A percentile compares a stretch with the other conserved stretches of the same genome.
phyloP scores from a whole-genome alignment of 2,888 invertebrate species.

The Mythimna impura region DNA sequence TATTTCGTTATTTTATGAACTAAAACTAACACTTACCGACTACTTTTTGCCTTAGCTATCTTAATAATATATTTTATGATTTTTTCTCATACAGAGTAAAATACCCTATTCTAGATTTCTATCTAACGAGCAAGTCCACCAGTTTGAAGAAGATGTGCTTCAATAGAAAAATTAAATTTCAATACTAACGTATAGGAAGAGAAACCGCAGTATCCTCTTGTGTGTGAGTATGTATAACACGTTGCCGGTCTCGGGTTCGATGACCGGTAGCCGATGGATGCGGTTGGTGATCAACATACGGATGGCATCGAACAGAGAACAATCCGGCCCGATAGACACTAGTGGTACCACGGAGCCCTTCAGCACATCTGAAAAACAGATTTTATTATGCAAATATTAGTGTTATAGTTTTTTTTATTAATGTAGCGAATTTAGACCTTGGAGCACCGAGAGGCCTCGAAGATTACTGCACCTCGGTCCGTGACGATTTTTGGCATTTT shows the following conservation, averaged over 20 bases:
- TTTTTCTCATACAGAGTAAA: too few relatives aligned
- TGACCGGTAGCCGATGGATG: slow-evolving; percentile 99
- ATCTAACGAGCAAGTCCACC: too few relatives aligned
- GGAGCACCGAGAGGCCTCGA: background rate
- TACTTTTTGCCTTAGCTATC: too few relatives aligned
- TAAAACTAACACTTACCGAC: too few relatives aligned
- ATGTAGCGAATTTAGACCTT: background rate
- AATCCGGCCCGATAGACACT: slow-evolving; percentile 97
- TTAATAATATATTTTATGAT: too few relatives aligned
- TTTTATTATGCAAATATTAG: background rate
- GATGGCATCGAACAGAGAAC: slow-evolving; percentile 98
- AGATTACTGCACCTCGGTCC: background rate
- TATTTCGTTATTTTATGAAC: too few relatives aligned
- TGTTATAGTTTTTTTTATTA: background rate
- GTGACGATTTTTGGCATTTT: background rate
- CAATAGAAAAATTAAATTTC: background rate
- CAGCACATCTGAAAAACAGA: slow-evolving; percentile 93
- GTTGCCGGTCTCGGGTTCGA: slow-evolving; percentile 98
- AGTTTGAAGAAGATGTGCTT: background rate
- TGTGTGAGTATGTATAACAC: slow-evolving; percentile 99
- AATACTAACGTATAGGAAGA: slow-evolving; percentile 98
- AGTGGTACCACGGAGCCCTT: slow-evolving; percentile 96
- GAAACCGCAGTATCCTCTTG: slow-evolving; percentile 99
- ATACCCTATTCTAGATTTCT: too few relatives aligned
- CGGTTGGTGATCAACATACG: slow-evolving; percentile 97